Conservation (phyloP, 2,797 vertebrate species). For the Chrosomus eos region DNA sequence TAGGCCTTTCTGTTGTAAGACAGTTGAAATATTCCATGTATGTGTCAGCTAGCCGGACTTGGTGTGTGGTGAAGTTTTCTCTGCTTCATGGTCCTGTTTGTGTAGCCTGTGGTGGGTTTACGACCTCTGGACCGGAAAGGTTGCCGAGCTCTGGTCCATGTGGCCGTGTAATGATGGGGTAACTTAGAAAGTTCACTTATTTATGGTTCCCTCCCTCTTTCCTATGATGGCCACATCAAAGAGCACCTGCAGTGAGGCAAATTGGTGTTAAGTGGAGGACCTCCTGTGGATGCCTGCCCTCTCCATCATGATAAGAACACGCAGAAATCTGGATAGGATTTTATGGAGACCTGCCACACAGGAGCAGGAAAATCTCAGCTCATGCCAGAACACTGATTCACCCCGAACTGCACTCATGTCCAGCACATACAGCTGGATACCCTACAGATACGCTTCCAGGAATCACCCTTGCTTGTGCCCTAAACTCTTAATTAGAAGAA, state of each 20-base stretch:
- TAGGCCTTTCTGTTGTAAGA: neutral
- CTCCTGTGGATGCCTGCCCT: constrained; percentile 63
- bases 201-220: constrained; percentile 58
- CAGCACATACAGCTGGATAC: constrained; percentile 49
- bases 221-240: constrained; percentile 71
- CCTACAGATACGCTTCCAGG: constrained; percentile 40
- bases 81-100: constrained; percentile 54
- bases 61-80: constrained; percentile 42
- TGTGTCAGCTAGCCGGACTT: constrained; percentile 13
- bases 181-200: constrained; percentile 69
- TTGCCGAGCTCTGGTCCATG: constrained; percentile 62
- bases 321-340: constrained; percentile 65
- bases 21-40: neutral
- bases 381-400: constrained; percentile 57
- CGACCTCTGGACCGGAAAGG: constrained; percentile 64
- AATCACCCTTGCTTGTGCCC: neutral
- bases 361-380: constrained; percentile 50
- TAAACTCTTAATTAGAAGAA: constrained; percentile 33
- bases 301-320: constrained; percentile 64
- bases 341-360: constrained; percentile 60
- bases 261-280: constrained; percentile 64
- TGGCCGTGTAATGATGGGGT: constrained; percentile 68
- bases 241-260: constrained; percentile 71
- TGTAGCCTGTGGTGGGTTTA: constrained; percentile 60
- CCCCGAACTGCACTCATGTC: constrained; percentile 4